A percentile compares a stretch with the other conserved stretches of the same genome.
These are phyloP conservation scores for Sylvicola fuscatus DNA, from an alignment of 2,888 invertebrate species.

Conservation along the genomic window DNA sequence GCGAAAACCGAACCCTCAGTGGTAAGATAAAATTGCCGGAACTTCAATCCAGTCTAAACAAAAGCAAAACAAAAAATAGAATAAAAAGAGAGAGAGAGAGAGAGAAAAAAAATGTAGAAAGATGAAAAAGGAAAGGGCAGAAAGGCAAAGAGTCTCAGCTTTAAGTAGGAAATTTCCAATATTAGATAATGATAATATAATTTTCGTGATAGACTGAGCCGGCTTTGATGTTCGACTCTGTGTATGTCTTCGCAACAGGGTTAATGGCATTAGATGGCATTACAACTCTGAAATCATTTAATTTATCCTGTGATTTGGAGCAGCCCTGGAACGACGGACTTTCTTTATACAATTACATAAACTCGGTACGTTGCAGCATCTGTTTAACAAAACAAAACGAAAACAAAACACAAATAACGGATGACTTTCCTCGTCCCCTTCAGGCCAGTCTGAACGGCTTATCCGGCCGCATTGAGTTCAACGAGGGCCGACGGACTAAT, in stretches of 20 bases:
- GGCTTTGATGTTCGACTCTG: slow-evolving; percentile 69
- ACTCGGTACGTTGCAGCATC: slow-evolving; percentile 32
- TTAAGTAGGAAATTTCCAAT: no score
- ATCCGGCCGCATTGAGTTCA: slow-evolving; percentile 74
- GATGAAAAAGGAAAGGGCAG: no score
- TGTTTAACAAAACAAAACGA: background rate
- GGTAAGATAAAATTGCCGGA: no score
- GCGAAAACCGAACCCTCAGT: no score
- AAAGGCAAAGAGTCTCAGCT: no score
- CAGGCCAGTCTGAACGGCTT: slow-evolving; percentile 70
- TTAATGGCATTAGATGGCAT: slow-evolving; percentile 50
- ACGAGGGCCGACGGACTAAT: slow-evolving; percentile 61
- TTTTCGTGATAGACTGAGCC: slow-evolving; percentile 80
- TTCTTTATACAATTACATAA: slow-evolving; percentile 52
- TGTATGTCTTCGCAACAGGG: slow-evolving; percentile 62
- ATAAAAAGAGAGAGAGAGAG: no score
- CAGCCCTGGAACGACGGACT: slow-evolving; percentile 60
- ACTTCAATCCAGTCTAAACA: no score
- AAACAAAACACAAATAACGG: no score
- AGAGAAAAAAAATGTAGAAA: no score
- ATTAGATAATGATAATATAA: no score
- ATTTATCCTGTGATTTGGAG: slow-evolving; percentile 66
- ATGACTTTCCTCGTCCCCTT: no score
- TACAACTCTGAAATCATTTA: slow-evolving; percentile 43
- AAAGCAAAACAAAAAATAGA: no score